Evolutionary conservation across 2,113 vertebrate genomes (phyloP).

Genomic region (Oenanthe oenanthe): DNA sequence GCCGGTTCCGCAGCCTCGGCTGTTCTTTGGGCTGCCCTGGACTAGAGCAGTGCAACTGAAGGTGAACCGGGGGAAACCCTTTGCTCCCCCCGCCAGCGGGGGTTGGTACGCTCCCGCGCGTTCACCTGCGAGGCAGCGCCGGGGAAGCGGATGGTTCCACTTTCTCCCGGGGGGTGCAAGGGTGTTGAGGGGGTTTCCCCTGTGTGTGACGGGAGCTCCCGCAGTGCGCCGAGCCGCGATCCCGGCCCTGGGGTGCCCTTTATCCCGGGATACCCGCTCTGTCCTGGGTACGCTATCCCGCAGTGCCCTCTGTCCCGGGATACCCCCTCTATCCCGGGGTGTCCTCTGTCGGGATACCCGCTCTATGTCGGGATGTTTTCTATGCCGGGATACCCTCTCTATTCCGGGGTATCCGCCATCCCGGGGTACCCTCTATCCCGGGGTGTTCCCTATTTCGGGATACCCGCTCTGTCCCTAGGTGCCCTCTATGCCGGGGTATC

Average conservation of each 20-base stretch:
- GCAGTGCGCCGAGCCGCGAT: neutral
- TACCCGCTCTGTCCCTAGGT: neutral
- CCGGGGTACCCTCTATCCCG: neutral
- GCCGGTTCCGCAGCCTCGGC: rapidly evolving
- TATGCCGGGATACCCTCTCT: no score
- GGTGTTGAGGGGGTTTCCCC: neutral
- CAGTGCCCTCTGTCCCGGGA: neutral
- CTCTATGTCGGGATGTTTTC: neutral
- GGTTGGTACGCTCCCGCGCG: neutral
- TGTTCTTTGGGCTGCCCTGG: no score
- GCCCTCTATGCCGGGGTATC: neutral
- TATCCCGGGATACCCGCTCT: neutral
- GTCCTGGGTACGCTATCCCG: no score
- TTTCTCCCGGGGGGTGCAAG: rapidly evolving
- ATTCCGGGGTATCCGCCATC: neutral
- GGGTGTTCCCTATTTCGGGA: neutral
- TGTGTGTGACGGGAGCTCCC: neutral
- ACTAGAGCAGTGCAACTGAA: neutral
- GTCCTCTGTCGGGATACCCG: neutral
- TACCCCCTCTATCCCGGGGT: neutral
- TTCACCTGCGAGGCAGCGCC: constrained; percentile 43
- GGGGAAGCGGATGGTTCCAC: constrained; percentile 20
- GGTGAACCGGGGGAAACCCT: neutral
- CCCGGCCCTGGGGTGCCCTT: neutral
- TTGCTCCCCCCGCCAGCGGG: neutral